Conservation (phyloP, 2,797 vertebrate species). For the Sebastes kiyomatsui region DNA sequence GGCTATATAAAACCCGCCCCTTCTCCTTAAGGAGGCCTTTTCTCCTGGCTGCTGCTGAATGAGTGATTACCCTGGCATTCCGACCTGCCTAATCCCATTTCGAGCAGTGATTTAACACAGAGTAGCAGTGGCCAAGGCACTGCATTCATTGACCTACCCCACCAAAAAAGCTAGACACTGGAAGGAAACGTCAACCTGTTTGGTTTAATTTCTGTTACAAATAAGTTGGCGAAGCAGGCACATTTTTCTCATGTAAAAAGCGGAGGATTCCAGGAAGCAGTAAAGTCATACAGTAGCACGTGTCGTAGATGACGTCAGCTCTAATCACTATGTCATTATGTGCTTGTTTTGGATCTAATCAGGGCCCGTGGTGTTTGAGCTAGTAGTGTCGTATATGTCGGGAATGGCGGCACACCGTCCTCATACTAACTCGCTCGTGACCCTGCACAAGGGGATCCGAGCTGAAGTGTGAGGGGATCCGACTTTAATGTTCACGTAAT, state of each 20-base stretch:
- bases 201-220: conserved; percentile 18
- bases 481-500: conserved; percentile 75
- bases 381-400: background rate
- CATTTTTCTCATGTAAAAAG: conserved; percentile 4
- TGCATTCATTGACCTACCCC: conserved; percentile 31
- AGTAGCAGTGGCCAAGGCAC: conserved; percentile 40
- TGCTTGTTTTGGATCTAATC: conserved; percentile 40
- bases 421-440: conserved; percentile 58
- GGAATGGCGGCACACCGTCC: conserved; percentile 7
- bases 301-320: conserved; percentile 39
- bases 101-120: conserved; percentile 77
- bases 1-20: conserved; percentile 79
- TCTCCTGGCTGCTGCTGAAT: conserved; percentile 74
- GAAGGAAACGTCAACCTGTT: conserved; percentile 31
- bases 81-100: conserved; percentile 81
- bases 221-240: background rate
- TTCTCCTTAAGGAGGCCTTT: conserved; percentile 75
- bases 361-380: background rate
- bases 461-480: conserved; percentile 72
- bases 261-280: background rate
- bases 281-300: background rate
- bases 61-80: conserved; percentile 79
- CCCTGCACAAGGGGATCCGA: conserved; percentile 56
- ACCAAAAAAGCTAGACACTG: conserved; percentile 8
- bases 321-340: conserved; percentile 42